Conservation (phyloP, 2,888 invertebrate species). For the Biston stratarius region DNA sequence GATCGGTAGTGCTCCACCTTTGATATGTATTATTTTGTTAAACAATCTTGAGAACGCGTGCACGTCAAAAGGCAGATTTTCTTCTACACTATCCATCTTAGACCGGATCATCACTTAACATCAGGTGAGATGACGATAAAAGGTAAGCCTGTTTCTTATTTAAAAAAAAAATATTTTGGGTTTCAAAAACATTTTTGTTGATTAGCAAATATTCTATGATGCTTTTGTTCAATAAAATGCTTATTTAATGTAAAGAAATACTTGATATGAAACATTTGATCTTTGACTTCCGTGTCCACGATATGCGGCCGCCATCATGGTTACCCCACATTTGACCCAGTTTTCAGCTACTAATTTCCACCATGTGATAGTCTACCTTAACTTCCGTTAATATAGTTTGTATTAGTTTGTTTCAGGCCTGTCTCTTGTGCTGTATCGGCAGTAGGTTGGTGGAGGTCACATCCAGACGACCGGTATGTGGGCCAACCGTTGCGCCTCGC, state of each 20-base stretch:
- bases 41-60: too few species aligned
- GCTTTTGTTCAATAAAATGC: neutral
- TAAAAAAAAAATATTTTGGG: too few species aligned
- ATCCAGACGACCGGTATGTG: slow-evolving; percentile 72
- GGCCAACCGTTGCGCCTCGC: slow-evolving; percentile 68
- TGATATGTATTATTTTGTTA: neutral
- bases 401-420: slow-evolving; percentile 41
- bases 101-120: too few species aligned
- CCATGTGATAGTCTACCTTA: slow-evolving; percentile 10
- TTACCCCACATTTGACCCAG: slow-evolving; percentile 36
- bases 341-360: slow-evolving; percentile 26
- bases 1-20: neutral
- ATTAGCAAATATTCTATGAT: neutral
- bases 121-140: too few species aligned
- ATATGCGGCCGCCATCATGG: slow-evolving; percentile 1
- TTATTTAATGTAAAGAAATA: neutral
- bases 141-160: too few species aligned
- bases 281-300: slow-evolving; percentile 18
- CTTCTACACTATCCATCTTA: too few species aligned
- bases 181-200: neutral
- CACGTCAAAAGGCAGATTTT: too few species aligned
- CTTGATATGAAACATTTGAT: neutral
- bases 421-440: slow-evolving; percentile 61
- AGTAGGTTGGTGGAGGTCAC: slow-evolving; percentile 76
- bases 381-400: slow-evolving; percentile 24